Evolutionary conservation across 1,140 invertebrate genomes (phyloP).

Genomic region (Papilio glaucus): DNA sequence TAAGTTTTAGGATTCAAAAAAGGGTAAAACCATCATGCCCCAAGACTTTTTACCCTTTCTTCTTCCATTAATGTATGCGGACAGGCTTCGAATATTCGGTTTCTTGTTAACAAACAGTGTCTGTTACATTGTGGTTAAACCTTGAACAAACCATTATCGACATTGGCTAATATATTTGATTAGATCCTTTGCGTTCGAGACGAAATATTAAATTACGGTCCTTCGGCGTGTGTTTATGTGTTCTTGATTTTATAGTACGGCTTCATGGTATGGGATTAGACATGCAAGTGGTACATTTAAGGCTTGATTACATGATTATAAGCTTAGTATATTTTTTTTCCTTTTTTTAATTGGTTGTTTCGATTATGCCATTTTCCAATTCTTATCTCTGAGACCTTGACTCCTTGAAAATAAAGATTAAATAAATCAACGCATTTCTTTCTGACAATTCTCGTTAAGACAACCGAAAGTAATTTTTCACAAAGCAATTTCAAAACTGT

Average conservation of each 20-base stretch:
- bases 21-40: too few species aligned
- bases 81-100: too few species aligned
- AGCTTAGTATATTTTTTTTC: too few species aligned
- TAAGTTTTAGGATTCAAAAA: too few species aligned
- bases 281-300: not conserved
- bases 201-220: not conserved
- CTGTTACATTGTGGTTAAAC: constrained; percentile 23
- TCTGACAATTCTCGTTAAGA: constrained; percentile 41
- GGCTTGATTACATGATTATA: not conserved
- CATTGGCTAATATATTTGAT: constrained; percentile 23
- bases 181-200: constrained; percentile 1
- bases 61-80: too few species aligned
- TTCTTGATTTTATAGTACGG: not conserved
- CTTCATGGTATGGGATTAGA: not conserved
- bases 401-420: not conserved
- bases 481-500: constrained; percentile 64
- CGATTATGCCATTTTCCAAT: not conserved
- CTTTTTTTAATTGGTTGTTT: not conserved
- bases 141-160: constrained; percentile 2
- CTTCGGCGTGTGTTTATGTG: not conserved
- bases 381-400: not conserved
- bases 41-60: too few species aligned
- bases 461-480: constrained; percentile 57
- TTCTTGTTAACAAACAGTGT: too few species aligned
- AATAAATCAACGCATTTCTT: not conserved